These are phyloP conservation scores for Cerastoderma edule DNA, from an alignment of 2,888 invertebrate species.

Conservation along the genomic window DNA sequence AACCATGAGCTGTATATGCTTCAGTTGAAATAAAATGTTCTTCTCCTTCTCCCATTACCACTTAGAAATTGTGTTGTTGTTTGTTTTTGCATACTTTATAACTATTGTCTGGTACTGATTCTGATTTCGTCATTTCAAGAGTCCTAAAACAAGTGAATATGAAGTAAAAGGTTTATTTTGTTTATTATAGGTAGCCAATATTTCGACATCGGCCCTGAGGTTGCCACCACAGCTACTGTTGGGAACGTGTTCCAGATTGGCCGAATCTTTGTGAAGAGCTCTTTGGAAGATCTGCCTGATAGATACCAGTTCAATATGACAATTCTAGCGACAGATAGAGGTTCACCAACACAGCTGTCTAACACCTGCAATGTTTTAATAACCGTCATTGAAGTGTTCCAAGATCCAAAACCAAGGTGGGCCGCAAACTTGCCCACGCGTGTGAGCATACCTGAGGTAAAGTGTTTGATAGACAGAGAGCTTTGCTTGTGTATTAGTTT, in stretches of 20 bases:
- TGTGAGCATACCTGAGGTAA: constrained; percentile 48
- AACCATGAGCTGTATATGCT: too few relatives aligned
- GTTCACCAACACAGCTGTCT: constrained; percentile 53
- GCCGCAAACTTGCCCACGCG: constrained; percentile 8
- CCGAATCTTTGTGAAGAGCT: constrained; percentile 23
- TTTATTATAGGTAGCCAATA: too few relatives aligned
- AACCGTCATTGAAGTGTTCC: constrained; percentile 85
- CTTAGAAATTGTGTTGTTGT: too few relatives aligned
- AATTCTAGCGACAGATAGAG: constrained; percentile 64
- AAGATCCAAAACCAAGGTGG: constrained; percentile 67
- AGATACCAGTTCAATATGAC: constrained; percentile 38
- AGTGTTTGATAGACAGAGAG: too few relatives aligned
- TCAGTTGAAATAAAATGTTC: too few relatives aligned
- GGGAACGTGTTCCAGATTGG: constrained; percentile 28
- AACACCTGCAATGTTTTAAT: constrained; percentile 74
- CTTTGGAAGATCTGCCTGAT: constrained; percentile 41
- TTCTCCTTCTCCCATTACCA: too few relatives aligned
- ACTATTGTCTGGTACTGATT: too few relatives aligned
- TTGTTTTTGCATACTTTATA: too few relatives aligned
- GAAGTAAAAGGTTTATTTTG: too few relatives aligned
- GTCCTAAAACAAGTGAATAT: too few relatives aligned
- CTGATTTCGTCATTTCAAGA: too few relatives aligned
- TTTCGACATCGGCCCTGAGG: constrained; percentile 28
- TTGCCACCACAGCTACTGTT: neutral
- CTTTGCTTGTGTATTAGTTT: too few relatives aligned